Conservation (phyloP, 2,888 invertebrate genomes). For the Sinodicranocentrus sp. region DNA sequence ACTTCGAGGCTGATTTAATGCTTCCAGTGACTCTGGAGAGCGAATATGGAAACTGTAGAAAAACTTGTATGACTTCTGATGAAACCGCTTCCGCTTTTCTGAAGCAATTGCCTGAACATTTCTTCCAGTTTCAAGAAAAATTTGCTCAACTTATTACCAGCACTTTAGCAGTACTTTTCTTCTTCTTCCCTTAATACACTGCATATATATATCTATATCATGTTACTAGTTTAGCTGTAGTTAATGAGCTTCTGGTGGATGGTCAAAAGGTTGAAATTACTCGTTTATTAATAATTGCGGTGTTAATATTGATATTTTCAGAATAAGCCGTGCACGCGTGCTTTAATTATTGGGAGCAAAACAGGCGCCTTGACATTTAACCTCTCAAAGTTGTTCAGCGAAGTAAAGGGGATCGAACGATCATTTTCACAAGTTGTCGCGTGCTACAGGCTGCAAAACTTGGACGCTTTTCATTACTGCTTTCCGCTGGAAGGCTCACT, state of each 20-base stretch:
- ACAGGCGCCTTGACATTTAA: constrained; percentile 71
- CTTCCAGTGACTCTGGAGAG: constrained; percentile 73
- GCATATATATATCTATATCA: too few species aligned
- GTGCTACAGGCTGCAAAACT: constrained; percentile 73
- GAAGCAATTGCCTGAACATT: constrained; percentile 72
- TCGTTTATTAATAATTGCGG: too few species aligned
- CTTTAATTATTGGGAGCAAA: constrained; percentile 73
- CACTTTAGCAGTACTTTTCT: constrained; percentile 66
- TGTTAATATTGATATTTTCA: constrained; percentile 50
- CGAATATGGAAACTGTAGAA: constrained; percentile 73
- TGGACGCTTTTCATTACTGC: constrained; percentile 52
- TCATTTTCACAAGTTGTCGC: constrained; percentile 72
- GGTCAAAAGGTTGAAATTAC: too few species aligned
- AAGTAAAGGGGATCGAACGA: constrained; percentile 73
- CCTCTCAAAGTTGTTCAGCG: constrained; percentile 66
- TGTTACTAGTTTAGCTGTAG: too few species aligned
- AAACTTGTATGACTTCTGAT: constrained; percentile 64
- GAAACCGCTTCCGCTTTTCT: constrained; percentile 72
- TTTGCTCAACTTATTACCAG: constrained; percentile 68
- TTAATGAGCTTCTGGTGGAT: too few species aligned
- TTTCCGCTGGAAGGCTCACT: constrained; percentile 75
- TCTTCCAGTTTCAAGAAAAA: constrained; percentile 73
- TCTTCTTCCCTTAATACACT: too few species aligned
- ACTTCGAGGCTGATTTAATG: constrained; percentile 70
- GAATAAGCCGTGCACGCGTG: constrained; percentile 58